Conservation (phyloP, 1,140 invertebrate genomes). For the Tyrophagus putrescentiae region DNA sequence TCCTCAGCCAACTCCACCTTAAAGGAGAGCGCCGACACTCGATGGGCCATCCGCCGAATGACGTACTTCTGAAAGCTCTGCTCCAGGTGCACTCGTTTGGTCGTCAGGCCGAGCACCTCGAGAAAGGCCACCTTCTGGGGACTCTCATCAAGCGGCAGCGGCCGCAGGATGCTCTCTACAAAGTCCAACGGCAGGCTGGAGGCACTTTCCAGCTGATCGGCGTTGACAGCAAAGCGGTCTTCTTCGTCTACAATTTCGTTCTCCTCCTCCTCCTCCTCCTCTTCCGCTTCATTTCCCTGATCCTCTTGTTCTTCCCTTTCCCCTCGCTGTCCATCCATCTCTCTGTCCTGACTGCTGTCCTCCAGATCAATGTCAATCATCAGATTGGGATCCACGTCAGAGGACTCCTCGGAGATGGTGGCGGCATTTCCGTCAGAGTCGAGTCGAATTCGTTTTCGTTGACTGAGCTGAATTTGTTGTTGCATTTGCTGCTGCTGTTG, state of each 20-base stretch:
- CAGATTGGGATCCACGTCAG: not conserved
- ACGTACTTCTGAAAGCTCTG: not conserved
- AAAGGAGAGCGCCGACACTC: not conserved
- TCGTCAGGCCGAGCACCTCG: not conserved
- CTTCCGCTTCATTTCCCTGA: not conserved
- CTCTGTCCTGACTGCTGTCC: not conserved
- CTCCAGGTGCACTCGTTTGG: not conserved
- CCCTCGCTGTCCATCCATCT: no score
- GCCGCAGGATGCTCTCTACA: not conserved
- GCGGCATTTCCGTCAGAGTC: not conserved
- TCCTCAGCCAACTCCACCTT: not conserved
- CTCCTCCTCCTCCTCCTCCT: not conserved
- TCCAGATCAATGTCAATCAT: not conserved
- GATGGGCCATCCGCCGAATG: not conserved
- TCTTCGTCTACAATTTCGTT: not conserved
- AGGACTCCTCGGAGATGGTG: not conserved
- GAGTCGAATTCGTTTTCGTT: not conserved
- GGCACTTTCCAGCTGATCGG: not conserved
- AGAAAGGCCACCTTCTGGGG: not conserved
- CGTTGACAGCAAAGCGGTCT: not conserved
- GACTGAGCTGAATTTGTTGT: slow-evolving; percentile 1
- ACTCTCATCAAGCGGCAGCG: not conserved
- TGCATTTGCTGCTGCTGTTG: not conserved
- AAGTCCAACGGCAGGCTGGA: not conserved
- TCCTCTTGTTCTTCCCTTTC: not conserved